Base-by-base conservation (phyloP, 2,888 invertebrate species). In the Thelaira solivaga region DNA sequence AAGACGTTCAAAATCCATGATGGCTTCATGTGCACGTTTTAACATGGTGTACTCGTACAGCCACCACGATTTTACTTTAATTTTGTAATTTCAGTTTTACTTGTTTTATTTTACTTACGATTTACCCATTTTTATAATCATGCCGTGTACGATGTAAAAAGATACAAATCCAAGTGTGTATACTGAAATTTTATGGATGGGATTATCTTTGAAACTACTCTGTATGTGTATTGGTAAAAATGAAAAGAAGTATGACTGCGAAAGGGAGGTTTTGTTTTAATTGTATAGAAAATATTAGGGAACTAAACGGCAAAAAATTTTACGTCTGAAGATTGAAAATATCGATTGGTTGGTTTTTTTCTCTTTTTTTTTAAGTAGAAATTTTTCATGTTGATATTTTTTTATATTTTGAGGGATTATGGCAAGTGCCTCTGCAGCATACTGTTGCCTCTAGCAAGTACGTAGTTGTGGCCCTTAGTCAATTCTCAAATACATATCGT, bases 261-360 rank as follows among this genome's bases (percentile, higher is more conserved):
- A 16, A 69, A 57, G 69, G 69, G 59, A 69, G 39, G 59, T 26
- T 64, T 62, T 18, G 43, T 20, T 18, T 8, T 57, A 24, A 5
- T 26, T 68, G 16, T n/a, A n/a, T n/a, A 34, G 13, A 24, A 64
- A 34, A 59, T 53, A 62, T 68, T 68, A 76, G 64, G 47, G 64
- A 71, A n/a, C n/a, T 62, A 64, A 71, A 71, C 71, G 64, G 61
- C 4, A 13, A 61, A 71, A 73, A 71, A 74, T 51, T 71, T 43
- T 24, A 51, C 71, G 71, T 26, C 64, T 34, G 59, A 16, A 76
- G 59, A 34, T 74, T 74, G 59, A 10, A 26, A 71, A 71, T 49
- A 67, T 67, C 51, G 76, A 59, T 65, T 76, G 64, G 64, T 69
- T 71, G 64, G 59, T 57, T 67, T 74, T 51, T 26, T 22, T 43